These are phyloP conservation scores for Isurus oxyrinchus DNA, from an alignment of 2,113 vertebrate species.

Conservation along the genomic window DNA sequence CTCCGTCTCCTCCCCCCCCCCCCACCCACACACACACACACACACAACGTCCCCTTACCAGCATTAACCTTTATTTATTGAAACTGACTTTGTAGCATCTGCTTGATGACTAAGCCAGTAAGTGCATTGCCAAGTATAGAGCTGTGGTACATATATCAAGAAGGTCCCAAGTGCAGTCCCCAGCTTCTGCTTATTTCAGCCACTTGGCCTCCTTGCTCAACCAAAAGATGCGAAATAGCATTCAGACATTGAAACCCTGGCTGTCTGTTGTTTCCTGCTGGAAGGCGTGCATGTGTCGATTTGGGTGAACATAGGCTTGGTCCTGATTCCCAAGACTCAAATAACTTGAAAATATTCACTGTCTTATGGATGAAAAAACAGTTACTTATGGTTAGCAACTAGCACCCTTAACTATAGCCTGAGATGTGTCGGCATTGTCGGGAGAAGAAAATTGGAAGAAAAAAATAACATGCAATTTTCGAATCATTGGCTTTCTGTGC, in stretches of 20 bases:
- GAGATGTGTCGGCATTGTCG: neutral
- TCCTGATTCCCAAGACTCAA: neutral
- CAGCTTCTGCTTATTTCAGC: neutral
- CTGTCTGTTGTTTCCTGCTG: neutral
- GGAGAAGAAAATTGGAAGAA: neutral
- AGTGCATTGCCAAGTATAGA: neutral
- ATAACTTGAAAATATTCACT: neutral
- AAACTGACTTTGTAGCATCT: neutral
- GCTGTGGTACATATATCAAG: neutral
- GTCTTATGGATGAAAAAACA: neutral
- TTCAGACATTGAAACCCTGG: no score
- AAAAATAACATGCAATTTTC: neutral
- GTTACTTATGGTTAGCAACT: neutral
- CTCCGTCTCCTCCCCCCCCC: no score
- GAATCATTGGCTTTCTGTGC: neutral
- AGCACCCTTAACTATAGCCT: neutral
- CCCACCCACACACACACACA: no score
- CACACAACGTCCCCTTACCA: no score
- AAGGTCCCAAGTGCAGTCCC: neutral
- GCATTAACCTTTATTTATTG: neutral
- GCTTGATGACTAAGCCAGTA: neutral
- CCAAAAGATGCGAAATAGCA: neutral
- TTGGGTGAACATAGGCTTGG: neutral
- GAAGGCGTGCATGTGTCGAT: neutral
- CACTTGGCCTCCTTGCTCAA: neutral